Percentiles rank a stretch among this genome's conserved stretches.
phyloP scores from a whole-genome alignment of 1,140 invertebrate genomes.

The Diuraphis noxia region DNA sequence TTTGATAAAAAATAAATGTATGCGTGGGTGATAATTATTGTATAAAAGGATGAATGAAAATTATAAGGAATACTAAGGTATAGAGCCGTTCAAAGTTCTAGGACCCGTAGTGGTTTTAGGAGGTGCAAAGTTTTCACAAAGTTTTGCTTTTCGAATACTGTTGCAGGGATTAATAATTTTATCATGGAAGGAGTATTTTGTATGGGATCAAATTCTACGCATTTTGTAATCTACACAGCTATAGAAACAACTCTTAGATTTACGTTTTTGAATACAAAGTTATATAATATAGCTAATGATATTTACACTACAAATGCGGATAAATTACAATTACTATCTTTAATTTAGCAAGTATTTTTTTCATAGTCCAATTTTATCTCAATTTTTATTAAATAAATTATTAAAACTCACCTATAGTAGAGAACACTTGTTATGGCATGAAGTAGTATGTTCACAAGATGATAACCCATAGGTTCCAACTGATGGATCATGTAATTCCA shows the following conservation, averaged over 20 bases:
- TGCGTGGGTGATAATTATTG: neutral
- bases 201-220: conserved; percentile 24
- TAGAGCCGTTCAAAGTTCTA: conserved; percentile 18
- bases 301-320: neutral
- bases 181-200: conserved; percentile 1
- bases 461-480: conserved; percentile 87
- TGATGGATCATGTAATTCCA: conserved; percentile 87
- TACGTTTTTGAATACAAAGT: conserved; percentile 34
- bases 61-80: conserved; percentile 32
- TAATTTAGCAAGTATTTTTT: neutral
- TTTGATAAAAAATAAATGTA: neutral
- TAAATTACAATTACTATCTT: neutral
- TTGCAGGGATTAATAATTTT: conserved; percentile 48
- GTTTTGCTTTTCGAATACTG: conserved; percentile 48
- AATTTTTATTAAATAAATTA: too few relatives aligned
- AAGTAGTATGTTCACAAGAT: conserved; percentile 85
- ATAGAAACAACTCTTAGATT: neutral
- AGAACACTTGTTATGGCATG: conserved; percentile 69
- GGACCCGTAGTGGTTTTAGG: conserved; percentile 40
- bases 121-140: conserved; percentile 48
- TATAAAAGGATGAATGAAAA: conserved; percentile 18
- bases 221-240: conserved; percentile 31
- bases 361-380: neutral
- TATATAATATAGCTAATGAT: conserved; percentile 13
- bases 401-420: conserved; percentile 40